Evolutionary conservation across 2,113 vertebrate species (phyloP), one percentile per base, ranked within the genome.

Genomic region (Camelus dromedarius): DNA sequence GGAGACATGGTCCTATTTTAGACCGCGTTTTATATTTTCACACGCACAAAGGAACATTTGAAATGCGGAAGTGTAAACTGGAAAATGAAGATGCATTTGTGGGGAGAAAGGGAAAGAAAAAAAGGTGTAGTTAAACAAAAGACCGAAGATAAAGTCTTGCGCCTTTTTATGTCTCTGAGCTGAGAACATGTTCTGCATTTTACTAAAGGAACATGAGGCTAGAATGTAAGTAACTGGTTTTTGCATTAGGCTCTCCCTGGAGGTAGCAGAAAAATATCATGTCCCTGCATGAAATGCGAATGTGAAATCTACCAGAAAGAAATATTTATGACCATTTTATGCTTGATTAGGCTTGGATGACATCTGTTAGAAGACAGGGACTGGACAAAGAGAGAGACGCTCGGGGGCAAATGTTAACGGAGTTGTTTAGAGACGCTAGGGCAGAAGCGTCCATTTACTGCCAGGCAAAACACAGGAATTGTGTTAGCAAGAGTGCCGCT

Each of bases 221-320:
- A 99, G 99, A 99, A 99, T 99, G 98, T 99, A 99, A 99, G 99
- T 99, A 99, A 99, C 99, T 99, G 99, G 99, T 99, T 99, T 99
- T 99, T 99, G 99, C 99, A 99, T 99, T 99, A 99, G 99, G 98
- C 99, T 98, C 99, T 99, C 99, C 99, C 99, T 98, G 99, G 99
- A 99, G 99, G 99, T 99, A 99, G 98, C 98, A 99, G 98, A 98
- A 91, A 98, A 99, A 99, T 99, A 99, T 99, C 99, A 99, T 99
- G 99, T 99, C 99, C 99, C 99, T 98, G 99, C 98, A 98, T 99
- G 99, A 99, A 99, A 99, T 99, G 99, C 95, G 99, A 99, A 99
- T 99, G 99, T 99, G 99, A 99, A 99, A 99, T 99, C 99, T 99
- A 99, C 99, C 99, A 99, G 99, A 99, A 99, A 99, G 99, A 99